These are phyloP conservation scores for Eubucco bourcierii DNA, from an alignment of 2,113 vertebrate species.

Conservation along the genomic window DNA sequence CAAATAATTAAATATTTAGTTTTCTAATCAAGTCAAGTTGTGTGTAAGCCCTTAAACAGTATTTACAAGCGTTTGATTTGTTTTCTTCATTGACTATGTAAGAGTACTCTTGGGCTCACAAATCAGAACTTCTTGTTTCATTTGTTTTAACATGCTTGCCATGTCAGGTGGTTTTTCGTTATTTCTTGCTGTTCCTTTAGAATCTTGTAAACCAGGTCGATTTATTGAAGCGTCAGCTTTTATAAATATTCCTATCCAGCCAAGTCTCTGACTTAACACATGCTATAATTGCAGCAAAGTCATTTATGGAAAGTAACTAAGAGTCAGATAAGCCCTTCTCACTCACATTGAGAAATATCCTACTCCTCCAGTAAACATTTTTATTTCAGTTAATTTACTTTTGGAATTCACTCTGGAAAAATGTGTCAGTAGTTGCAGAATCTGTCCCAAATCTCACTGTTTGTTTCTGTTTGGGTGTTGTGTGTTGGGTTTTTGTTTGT, in stretches of 20 bases:
- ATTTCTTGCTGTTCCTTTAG: constrained; percentile 38
- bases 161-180: constrained; percentile 42
- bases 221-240: constrained; percentile 61
- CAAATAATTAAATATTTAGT: constrained; percentile 72
- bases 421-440: constrained; percentile 36
- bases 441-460: constrained; percentile 9
- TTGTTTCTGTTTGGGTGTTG: too few relatives aligned
- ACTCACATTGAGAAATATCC: constrained; percentile 27
- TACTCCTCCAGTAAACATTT: constrained; percentile 48
- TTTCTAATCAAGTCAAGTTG: constrained; percentile 73
- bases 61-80: constrained; percentile 66
- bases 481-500: too few relatives aligned
- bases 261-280: constrained; percentile 45
- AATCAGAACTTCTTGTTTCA: constrained; percentile 48
- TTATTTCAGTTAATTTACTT: constrained; percentile 54
- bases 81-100: constrained; percentile 34
- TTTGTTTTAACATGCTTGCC: constrained; percentile 37
- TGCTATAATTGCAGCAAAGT: constrained; percentile 48
- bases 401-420: constrained; percentile 58
- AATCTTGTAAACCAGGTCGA: constrained; percentile 47
- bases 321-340: constrained; percentile 27
- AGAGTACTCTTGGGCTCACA: constrained; percentile 22
- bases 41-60: constrained; percentile 56
- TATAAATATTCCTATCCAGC: constrained; percentile 54
- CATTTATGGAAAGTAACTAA: constrained; percentile 38